Percentiles rank a stretch among this genome's conserved stretches.
phyloP scores from a whole-genome alignment of 2,113 vertebrate genomes.

The Corythaixoides concolor region DNA sequence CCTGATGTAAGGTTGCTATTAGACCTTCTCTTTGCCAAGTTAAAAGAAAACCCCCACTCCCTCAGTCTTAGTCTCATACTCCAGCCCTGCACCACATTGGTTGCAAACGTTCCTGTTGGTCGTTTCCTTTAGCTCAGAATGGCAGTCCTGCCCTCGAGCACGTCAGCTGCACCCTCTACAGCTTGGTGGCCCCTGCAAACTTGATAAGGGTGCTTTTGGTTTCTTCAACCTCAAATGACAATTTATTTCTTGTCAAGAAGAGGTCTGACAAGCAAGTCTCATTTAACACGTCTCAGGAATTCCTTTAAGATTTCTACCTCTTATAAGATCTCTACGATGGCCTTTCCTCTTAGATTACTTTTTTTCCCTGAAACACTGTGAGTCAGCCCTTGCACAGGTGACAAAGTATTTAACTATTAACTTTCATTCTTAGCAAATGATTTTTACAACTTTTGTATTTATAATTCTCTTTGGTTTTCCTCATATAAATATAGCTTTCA shows the following conservation, averaged over 20 bases:
- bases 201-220: not conserved
- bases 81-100: fast-evolving
- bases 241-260: not conserved
- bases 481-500: not conserved
- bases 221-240: not conserved
- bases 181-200: not conserved
- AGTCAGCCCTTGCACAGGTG: not conserved
- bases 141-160: not conserved
- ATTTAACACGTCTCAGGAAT: not conserved
- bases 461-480: not conserved
- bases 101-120: not conserved
- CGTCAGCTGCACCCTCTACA: too few species aligned
- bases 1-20: not conserved
- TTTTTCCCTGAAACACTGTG: not conserved
- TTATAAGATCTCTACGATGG: not conserved
- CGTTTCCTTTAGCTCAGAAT: not conserved
- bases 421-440: not conserved
- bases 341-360: not conserved
- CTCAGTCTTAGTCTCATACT: not conserved
- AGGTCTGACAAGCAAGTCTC: not conserved
- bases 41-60: not conserved
- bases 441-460: not conserved
- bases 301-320: not conserved
- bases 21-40: not conserved
- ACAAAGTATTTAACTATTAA: not conserved